These are phyloP conservation scores for Podotricha telesiphe DNA, from an alignment of 2,888 invertebrate genomes.

Conservation along the genomic window DNA sequence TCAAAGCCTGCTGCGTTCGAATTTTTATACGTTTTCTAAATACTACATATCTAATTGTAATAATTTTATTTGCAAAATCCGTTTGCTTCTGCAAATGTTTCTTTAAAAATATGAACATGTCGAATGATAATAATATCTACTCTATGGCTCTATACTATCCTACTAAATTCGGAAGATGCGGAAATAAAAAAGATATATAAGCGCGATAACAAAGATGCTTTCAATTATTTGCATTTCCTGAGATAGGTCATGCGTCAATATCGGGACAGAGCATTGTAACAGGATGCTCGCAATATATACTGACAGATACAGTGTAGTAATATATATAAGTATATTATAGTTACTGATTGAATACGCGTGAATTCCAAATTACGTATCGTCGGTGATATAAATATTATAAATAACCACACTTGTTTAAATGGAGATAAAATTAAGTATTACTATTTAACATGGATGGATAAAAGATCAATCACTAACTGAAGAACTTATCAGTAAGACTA, in stretches of 20 bases:
- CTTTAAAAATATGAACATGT: too few relatives aligned
- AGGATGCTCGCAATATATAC: slow-evolving; percentile 13
- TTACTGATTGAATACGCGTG: not conserved
- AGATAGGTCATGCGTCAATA: slow-evolving; percentile 7
- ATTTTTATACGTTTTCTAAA: too few relatives aligned
- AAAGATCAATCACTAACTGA: not conserved
- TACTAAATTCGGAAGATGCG: too few relatives aligned
- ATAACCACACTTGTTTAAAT: too few relatives aligned
- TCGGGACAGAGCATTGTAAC: slow-evolving; percentile 19
- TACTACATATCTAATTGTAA: too few relatives aligned
- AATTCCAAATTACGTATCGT: not conserved
- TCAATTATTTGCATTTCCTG: slow-evolving; percentile 17
- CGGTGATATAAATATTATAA: too few relatives aligned
- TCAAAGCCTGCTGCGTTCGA: too few relatives aligned
- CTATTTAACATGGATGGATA: not conserved
- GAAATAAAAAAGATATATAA: not conserved
- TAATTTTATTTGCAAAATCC: too few relatives aligned
- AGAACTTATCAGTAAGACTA: too few relatives aligned
- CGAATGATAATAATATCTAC: too few relatives aligned
- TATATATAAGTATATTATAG: not conserved
- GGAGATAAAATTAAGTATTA: not conserved
- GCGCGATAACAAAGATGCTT: not conserved
- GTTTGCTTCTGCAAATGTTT: too few relatives aligned
- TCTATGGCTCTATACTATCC: too few relatives aligned
- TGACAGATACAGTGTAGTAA: slow-evolving; percentile 8